phyloP scores from a whole-genome alignment of 2,797 vertebrate genomes.

The Lepilemur ruficaudatus region DNA sequence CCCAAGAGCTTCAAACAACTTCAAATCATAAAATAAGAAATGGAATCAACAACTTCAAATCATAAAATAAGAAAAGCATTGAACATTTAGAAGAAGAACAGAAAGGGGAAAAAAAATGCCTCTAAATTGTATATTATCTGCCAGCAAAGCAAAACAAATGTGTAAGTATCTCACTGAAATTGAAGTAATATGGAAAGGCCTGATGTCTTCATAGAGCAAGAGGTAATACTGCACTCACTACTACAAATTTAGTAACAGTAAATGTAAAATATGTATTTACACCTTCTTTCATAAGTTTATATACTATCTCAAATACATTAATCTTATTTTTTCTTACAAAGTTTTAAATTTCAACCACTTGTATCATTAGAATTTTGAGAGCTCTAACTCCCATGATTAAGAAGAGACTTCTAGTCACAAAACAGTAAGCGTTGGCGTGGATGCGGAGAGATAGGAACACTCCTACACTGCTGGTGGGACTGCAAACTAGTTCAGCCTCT shows the following conservation, averaged over 20 bases:
- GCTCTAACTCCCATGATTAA: constrained; percentile 17
- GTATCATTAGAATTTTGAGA: constrained; percentile 20
- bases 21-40: no score
- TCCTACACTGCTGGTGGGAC: no score
- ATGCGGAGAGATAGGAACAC: no score
- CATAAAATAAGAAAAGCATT: not conserved
- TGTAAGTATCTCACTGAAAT: not conserved
- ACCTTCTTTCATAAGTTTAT: not conserved
- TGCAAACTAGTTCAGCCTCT: no score
- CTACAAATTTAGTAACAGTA: not conserved
- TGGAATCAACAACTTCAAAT: constrained; percentile 14
- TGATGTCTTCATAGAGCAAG: not conserved
- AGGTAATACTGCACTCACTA: not conserved
- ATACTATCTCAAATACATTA: constrained; percentile 41
- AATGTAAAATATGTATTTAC: not conserved
- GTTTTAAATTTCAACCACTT: constrained; percentile 1
- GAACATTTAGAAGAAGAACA: not conserved
- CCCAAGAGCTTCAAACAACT: constrained; percentile 12
- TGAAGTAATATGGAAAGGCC: not conserved
- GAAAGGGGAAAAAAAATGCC: not conserved
- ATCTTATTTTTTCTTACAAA: not conserved
- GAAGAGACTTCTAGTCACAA: not conserved
- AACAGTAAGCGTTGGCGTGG: not conserved
- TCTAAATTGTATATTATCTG: not conserved
- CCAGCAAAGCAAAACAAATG: constrained; percentile 31